Evolutionary conservation across 2,113 vertebrate species (phyloP).

Genomic region (Corythornis madagascariensis): DNA sequence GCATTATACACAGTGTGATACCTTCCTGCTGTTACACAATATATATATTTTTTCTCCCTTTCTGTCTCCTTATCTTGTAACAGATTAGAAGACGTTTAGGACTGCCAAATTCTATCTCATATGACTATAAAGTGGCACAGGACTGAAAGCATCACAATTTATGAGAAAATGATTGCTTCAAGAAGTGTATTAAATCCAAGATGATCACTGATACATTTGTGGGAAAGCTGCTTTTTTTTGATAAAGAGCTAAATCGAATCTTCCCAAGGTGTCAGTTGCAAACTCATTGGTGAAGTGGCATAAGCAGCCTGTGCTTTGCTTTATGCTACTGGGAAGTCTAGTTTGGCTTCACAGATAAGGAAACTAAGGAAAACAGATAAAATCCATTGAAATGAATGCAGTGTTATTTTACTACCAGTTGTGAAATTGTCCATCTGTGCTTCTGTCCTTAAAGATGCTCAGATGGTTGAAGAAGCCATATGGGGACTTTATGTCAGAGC

Average conservation of each 20-base stretch:
- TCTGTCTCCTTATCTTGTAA: not conserved
- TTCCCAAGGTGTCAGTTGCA: not conserved
- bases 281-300: not conserved
- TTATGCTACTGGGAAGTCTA: not conserved
- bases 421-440: not conserved
- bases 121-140: not conserved
- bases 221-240: not conserved
- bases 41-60: not conserved
- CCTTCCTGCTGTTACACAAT: not conserved
- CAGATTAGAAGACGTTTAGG: not conserved
- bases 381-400: not conserved
- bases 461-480: not conserved
- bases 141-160: not conserved
- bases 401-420: not conserved
- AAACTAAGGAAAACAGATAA: not conserved
- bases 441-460: not conserved
- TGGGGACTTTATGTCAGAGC: not conserved
- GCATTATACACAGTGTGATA: not conserved
- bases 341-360: not conserved
- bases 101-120: not conserved
- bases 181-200: not conserved
- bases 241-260: not conserved
- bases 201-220: not conserved
- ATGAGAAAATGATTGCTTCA: not conserved
- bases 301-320: not conserved